A percentile compares a stretch with the other conserved stretches of the same genome.
Evolutionary conservation across 2,113 vertebrate genomes (phyloP).

Genomic region (Danio rerio): GRCz12tu NC_133180.1:15965001-15965500

Average conservation of each 20-base stretch:
- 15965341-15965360: too few relatives aligned
- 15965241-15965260: not conserved
- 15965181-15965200: not conserved
- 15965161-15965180: not conserved
- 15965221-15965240: not conserved
- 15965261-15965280: not conserved
- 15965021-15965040: constrained; percentile 79
- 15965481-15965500: too few relatives aligned
- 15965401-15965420: too few relatives aligned
- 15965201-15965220: not conserved
- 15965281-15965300: not conserved
- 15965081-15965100: constrained; percentile 72
- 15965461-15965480: too few relatives aligned
- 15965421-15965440: too few relatives aligned
- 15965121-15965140: constrained; percentile 22
- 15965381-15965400: too few relatives aligned
- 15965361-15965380: too few relatives aligned
- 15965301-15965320: too few relatives aligned
- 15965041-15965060: constrained; percentile 68
- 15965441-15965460: too few relatives aligned
- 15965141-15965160: not conserved
- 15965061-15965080: constrained; percentile 83
- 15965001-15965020: constrained; percentile 57
- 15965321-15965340: too few relatives aligned
- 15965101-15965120: constrained; percentile 54